A percentile compares a stretch with the other conserved stretches of the same genome.
Evolutionary conservation across 2,113 vertebrate genomes (phyloP).

Genomic region (Myrmecophaga tridactyla): DNA sequence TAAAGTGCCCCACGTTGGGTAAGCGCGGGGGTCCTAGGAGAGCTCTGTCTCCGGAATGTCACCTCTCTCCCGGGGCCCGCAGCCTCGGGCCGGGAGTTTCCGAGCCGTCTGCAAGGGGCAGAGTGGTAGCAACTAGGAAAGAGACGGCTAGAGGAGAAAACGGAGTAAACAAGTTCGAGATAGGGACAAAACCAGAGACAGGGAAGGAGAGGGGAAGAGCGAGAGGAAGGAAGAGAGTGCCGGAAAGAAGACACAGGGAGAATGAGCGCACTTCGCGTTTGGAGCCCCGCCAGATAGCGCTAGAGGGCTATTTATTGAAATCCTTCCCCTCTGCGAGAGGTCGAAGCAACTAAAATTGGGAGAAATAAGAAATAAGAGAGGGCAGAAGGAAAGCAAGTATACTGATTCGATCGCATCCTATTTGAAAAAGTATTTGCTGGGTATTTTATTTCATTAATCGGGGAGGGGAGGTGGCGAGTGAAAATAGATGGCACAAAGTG

Average conservation of each 20-base stretch:
- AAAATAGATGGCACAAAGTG: not conserved
- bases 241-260: not conserved
- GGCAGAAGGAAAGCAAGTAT: not conserved
- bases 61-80: not conserved
- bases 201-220: not conserved
- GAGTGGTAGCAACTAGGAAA: not conserved
- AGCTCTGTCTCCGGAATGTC: not conserved
- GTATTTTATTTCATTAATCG: not conserved
- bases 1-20: not conserved
- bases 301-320: constrained; percentile 89
- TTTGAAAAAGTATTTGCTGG: not conserved
- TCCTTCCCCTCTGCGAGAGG: not conserved
- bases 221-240: not conserved
- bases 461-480: not conserved
- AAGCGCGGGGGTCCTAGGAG: not conserved
- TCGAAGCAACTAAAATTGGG: constrained; percentile 56
- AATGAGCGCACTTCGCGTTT: not conserved
- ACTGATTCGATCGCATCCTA: not conserved
- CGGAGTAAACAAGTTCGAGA: not conserved
- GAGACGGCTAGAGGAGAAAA: not conserved
- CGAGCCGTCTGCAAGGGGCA: not conserved
- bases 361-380: constrained; percentile 50
- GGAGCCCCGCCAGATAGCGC: constrained; percentile 95
- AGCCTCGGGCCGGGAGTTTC: not conserved
- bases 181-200: not conserved